Evolutionary conservation across 2,797 vertebrate genomes (phyloP).

Genomic region (Petrocephalus schoutedeni): DNA sequence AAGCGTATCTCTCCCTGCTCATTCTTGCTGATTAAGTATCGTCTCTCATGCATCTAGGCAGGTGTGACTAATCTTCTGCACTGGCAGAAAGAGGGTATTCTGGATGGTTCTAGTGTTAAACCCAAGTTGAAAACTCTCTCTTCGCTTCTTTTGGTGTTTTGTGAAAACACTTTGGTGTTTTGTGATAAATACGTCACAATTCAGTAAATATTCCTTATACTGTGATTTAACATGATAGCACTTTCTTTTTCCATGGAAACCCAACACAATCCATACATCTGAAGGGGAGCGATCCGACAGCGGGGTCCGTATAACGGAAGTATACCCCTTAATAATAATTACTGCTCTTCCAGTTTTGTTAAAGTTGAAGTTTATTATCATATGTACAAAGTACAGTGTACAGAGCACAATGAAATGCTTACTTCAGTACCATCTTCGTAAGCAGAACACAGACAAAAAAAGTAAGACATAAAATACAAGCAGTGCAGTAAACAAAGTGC

Average conservation of each 20-base stretch:
- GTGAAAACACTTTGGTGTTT: not conserved
- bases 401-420: too few species aligned
- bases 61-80: slow-evolving; percentile 9
- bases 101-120: not conserved
- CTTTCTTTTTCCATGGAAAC: not conserved
- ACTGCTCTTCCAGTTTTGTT: too few species aligned
- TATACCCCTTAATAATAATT: not conserved
- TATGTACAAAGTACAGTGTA: too few species aligned
- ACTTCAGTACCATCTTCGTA: too few species aligned
- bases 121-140: not conserved
- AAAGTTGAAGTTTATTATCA: too few species aligned
- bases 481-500: too few species aligned
- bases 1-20: not conserved
- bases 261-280: not conserved
- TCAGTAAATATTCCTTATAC: not conserved
- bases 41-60: slow-evolving; percentile 3
- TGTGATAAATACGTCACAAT: not conserved
- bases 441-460: too few species aligned
- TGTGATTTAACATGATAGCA: not conserved
- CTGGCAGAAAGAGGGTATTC: not conserved
- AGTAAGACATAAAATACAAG: too few species aligned
- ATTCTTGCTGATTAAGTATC: slow-evolving; percentile 17
- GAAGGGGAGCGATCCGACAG: not conserved
- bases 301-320: not conserved
- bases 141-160: not conserved